Base-by-base conservation (phyloP, 2,888 invertebrate species). In the Zonitis immaculata region DNA sequence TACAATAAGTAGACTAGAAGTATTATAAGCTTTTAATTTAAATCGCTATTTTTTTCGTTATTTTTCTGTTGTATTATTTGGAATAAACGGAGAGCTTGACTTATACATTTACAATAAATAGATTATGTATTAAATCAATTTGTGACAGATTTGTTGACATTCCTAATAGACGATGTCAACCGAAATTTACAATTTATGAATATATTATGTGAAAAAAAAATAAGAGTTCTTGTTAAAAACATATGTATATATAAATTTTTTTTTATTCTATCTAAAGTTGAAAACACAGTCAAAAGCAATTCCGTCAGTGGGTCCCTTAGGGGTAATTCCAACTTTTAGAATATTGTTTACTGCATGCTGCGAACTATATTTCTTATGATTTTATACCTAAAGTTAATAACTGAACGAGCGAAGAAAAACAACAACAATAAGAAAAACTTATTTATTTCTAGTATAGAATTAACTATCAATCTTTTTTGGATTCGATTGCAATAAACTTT, bases 271-370 rank as follows among this genome's bases (percentile, higher is more conserved):
- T 60, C 57, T 56, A 60, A 63, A 63, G 60, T 63, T 62, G 58
- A 59, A 58, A 56, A 56, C n/a, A 52, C 51, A 62, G 60, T 63
- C 60, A 55, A 59, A 65, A 60, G 62, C 63, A 65, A 65, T 65
- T 63, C 55, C 58, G 58, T 53, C 59, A 58, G 60, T 60, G 51
- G 52, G 59, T 60, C 65, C 57, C 62, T 22, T 14, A 57, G 57
- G 63, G 56, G 39, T 55, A 54, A 56, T 65, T 61, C 53, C 60
- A 61, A 65, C 61, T 65, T 63, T 63, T 60, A 58, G 63, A 63
- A 63, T 63, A 64, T 65, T 65, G 63, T 65, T 65, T 60, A 65
- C 59, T 59, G 55, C 63, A 57, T 49, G 49, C 54, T 49, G 49
- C 51, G 49, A 48, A 51, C 55, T 55, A 47, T 47, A 61, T 51